These are phyloP conservation scores for Pristionchus japonicus DNA, from an alignment of 2,888 invertebrate species.

Conservation along the genomic window DNA sequence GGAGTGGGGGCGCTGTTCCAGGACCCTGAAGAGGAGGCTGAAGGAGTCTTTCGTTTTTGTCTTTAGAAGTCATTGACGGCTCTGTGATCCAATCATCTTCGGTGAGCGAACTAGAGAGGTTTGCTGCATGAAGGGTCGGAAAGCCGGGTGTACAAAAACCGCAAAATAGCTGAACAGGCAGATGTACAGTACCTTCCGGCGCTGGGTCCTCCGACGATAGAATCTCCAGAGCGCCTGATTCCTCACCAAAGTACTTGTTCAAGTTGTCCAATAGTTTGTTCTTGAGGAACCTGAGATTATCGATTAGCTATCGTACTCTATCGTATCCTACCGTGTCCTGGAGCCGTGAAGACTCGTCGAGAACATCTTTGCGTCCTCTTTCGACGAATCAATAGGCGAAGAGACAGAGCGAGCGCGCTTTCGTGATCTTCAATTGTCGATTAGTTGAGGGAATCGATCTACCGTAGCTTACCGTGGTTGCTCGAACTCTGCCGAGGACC, in stretches of 20 bases:
- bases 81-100: no score
- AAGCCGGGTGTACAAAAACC: no score
- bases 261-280: conserved; percentile 53
- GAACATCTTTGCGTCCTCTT: not conserved
- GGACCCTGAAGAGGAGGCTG: not conserved
- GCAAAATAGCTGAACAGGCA: no score
- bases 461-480: not conserved
- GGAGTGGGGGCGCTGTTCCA: not conserved
- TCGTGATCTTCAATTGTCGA: not conserved
- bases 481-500: not conserved
- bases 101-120: no score
- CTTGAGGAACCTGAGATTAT: conserved; percentile 44
- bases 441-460: not conserved
- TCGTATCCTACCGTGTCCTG: not conserved
- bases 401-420: not conserved
- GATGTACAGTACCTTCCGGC: conserved; percentile 28
- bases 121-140: no score
- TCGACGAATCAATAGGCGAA: not conserved
- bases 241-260: conserved; percentile 54
- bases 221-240: conserved; percentile 52
- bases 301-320: not conserved
- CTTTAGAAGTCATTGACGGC: no score
- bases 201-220: conserved; percentile 44
- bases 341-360: conserved; percentile 3
- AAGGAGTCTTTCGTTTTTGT: no score